Conservation (phyloP, 2,797 vertebrate genomes). For the Sparidentex hasta region DNA sequence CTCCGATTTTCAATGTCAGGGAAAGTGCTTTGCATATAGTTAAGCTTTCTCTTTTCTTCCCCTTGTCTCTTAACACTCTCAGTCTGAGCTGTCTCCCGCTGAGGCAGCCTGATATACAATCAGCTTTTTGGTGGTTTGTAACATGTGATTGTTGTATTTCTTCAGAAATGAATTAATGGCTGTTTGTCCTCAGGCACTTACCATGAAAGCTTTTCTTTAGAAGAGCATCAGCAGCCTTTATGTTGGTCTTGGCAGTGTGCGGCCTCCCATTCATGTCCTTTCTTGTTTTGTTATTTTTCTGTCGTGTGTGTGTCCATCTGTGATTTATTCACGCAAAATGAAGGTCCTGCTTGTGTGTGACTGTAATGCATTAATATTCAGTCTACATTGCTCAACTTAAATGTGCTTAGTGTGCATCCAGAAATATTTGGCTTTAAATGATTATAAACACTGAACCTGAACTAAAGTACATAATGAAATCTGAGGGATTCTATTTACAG, state of each 20-base stretch:
- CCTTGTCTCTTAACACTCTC: neutral
- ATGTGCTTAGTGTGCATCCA: neutral
- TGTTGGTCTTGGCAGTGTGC: conserved; percentile 45
- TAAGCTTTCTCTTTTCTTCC: neutral
- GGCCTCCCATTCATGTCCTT: conserved; percentile 44
- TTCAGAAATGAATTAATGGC: conserved; percentile 27
- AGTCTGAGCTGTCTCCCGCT: neutral
- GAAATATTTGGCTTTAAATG: neutral
- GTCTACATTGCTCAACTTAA: neutral
- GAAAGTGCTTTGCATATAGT: neutral
- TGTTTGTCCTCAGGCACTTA: conserved; percentile 38
- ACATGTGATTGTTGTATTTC: neutral
- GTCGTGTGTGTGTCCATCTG: neutral
- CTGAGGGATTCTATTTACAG: conserved; percentile 38
- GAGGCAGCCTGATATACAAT: conserved; percentile 18
- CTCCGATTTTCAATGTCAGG: neutral
- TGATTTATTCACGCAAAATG: conserved; percentile 26
- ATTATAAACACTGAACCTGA: neutral
- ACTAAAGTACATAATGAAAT: neutral
- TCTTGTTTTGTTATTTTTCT: conserved; percentile 22
- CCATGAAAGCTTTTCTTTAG: conserved; percentile 49
- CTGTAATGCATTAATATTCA: conserved; percentile 22
- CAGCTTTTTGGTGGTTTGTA: conserved; percentile 7
- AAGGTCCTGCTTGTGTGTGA: conserved; percentile 10
- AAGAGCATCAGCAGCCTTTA: conserved; percentile 37